These are phyloP conservation scores for Yponomeuta malinellus DNA, from an alignment of 2,888 invertebrate genomes.

Conservation along the genomic window DNA sequence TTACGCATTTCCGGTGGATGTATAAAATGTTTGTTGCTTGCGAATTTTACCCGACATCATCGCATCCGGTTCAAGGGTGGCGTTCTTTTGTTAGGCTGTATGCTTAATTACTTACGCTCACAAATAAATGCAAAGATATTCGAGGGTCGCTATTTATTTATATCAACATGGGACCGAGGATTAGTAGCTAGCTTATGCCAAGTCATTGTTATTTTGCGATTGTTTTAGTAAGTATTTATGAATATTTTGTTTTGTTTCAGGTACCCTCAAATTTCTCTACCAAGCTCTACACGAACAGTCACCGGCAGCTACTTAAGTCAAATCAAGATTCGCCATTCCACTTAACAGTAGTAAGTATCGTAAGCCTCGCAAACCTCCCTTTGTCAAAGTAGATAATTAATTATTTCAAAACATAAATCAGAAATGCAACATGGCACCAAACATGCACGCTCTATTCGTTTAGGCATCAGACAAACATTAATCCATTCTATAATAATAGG, in stretches of 20 bases:
- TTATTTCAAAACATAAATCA: neutral
- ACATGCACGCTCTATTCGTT: neutral
- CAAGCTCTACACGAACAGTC: too few relatives aligned
- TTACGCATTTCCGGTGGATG: conserved; percentile 28
- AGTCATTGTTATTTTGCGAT: conserved; percentile 2
- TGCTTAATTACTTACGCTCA: conserved; percentile 20
- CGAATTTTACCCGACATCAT: conserved; percentile 20
- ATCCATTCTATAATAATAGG: too few relatives aligned
- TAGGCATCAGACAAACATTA: neutral
- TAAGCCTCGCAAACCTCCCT: neutral
- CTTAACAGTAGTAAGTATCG: too few relatives aligned
- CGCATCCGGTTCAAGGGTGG: conserved; percentile 21
- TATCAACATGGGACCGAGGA: conserved; percentile 14
- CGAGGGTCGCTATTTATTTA: conserved; percentile 13
- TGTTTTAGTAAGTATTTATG: conserved; percentile 13
- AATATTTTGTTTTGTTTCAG: conserved; percentile 18
- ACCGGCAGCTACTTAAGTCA: neutral
- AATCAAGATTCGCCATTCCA: too few relatives aligned
- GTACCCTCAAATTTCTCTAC: neutral
- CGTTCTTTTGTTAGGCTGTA: conserved; percentile 20
- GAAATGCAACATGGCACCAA: neutral
- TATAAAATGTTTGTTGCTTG: conserved; percentile 21
- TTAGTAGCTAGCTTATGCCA: conserved; percentile 11
- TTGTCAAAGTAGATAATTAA: neutral
- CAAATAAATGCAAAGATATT: conserved; percentile 15